phyloP scores from a whole-genome alignment of 2,888 invertebrate genomes.

The Fissipunctia ypsillon region DNA sequence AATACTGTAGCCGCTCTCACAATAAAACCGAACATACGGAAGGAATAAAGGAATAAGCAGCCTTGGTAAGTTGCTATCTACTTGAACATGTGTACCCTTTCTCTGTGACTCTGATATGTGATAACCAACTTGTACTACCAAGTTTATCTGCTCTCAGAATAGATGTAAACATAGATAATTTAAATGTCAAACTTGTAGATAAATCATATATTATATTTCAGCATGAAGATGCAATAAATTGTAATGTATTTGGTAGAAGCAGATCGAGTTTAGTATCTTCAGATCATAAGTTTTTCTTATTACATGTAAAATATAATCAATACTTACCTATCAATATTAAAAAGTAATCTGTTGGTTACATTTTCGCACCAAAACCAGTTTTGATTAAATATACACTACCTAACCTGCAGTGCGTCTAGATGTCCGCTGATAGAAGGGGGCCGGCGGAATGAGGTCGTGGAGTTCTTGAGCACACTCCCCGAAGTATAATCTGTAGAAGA shows the following conservation, averaged over 20 bases:
- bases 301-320: background rate
- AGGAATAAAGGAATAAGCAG: background rate
- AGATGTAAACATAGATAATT: conserved; percentile 5
- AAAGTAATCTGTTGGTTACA: background rate
- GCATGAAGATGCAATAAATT: background rate
- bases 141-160: conserved; percentile 25
- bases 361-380: background rate
- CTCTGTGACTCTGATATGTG: conserved; percentile 26
- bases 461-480: too few relatives aligned
- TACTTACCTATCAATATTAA: too few relatives aligned
- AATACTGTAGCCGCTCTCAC: too few relatives aligned
- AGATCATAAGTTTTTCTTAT: background rate
- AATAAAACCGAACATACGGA: too few relatives aligned
- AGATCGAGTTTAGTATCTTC: background rate
- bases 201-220: background rate
- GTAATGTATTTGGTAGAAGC: background rate
- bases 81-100: conserved; percentile 22
- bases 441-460: too few relatives aligned
- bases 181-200: background rate
- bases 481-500: too few relatives aligned
- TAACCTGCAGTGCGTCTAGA: too few relatives aligned
- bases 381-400: background rate
- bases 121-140: conserved; percentile 28
- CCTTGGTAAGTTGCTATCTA: background rate
- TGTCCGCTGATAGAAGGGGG: too few relatives aligned